Base-by-base conservation (phyloP, 1,140 invertebrate genomes). In the Babylonia areolata region DNA sequence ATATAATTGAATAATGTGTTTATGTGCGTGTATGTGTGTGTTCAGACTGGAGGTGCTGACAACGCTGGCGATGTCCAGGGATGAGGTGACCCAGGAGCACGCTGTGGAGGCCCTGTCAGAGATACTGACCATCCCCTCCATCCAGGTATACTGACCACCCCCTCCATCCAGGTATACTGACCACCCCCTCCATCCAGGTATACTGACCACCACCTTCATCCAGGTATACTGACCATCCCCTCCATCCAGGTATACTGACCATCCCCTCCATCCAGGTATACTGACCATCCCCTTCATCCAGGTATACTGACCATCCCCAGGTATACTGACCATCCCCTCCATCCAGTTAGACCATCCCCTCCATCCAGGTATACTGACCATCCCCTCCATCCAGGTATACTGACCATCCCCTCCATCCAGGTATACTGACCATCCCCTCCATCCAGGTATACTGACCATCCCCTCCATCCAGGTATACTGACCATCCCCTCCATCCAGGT, bases 71-170 rank as follows among this genome's bases (percentile, higher is more conserved):
- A 81, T 93, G 80, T 91, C 87, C 54, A 83, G 84, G 46, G 93
- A 94, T 91, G 90, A 91, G 64, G 81, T 90, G 3, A 94, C 91
- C n/a, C 92, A 93, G 83, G 93, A 94, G 64, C 91, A 93, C 87
- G 90, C 93, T 33, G 90, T 92, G n/a, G 93, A 94, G 86, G 91
- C 93, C 5, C 81, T 93, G 40, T 89, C 91, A 9, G 93, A 94
- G 87, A 88, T 94, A 3, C 89, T 94, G 12, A 93, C 92, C 40
- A 91, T 94, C 35, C 93, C 92, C 15, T 90, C 91, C 9, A 93
- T 94, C 40, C 93, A 94, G 92, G 93, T 94, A 15, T 42, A 39
- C 15, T 23, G n/a, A n/a, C 51, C 20, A 54, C 20, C 9, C 23
- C 23, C n/a, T 20, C 58, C 58, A 69, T 69, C 9, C 58, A 69